Evolutionary conservation across 1,140 invertebrate species (phyloP), one percentile per base, ranked within the genome.

Genomic region (Nymphalis io): DNA sequence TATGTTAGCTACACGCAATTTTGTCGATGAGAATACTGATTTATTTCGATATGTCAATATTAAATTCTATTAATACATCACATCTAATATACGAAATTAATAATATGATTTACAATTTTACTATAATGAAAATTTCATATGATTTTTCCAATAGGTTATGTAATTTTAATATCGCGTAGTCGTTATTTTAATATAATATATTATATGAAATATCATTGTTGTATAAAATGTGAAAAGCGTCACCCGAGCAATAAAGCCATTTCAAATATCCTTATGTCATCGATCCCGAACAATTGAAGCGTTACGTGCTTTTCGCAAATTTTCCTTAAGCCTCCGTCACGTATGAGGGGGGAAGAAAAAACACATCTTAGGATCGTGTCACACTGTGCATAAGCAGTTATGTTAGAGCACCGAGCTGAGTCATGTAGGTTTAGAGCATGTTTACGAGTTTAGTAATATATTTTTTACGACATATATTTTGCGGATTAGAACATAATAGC

Each of bases 211-310:
- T 64, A 65, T 65, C 60, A 48, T 53, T 58, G 60, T 67, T 61
- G 62, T 59, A 67, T 16, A 67, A 59, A 58, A 58, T 72, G 64
- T 70, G 39, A 73, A 73, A 66, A 51, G 58, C 62, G 48, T 71
- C 63, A 66, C 59, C 48, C 39, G 38, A 27, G 68, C 62, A 80
- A 80, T 73, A 75, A 73, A 75, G 68, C 72, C 72, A 74, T 78
- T 75, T 70, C 60, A 51, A 72, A 79, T 70, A 75, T 66, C 70
- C 73, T 72, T 73, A 68, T 68, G 73, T 75, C 70, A 75, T 79
- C 70, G 75, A 81, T 70, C 71, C 68, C 21, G 51, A 75, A 81
- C 81, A 81, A 83, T 83, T 82, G 78, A 73, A 64, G 73, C 73
- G 72, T 75, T 82, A 84, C 80, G 79, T 81, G 79, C 70, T 59